Percentiles rank a stretch among this genome's conserved stretches.
Conservation (phyloP, 1,140 invertebrate species). For the Zeugodacus cucurbitae region DNA sequence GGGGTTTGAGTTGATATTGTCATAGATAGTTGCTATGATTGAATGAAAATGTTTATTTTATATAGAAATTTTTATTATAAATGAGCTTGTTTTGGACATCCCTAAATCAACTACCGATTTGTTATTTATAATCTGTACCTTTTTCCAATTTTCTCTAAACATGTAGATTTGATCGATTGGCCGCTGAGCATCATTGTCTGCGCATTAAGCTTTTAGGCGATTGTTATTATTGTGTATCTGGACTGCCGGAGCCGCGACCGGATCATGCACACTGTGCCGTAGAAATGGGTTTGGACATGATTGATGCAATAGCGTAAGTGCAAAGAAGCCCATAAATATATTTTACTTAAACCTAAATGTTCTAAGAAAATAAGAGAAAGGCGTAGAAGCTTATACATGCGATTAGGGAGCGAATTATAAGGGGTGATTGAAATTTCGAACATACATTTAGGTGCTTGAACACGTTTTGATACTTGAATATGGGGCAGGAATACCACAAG, state of each 20-base stretch:
- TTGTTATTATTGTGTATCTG: conserved; percentile 95
- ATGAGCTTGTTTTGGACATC: no score
- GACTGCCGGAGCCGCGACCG: conserved; percentile 85
- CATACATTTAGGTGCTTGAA: conserved; percentile 14
- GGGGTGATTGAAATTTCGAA: background rate
- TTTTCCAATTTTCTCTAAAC: background rate
- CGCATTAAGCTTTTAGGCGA: conserved; percentile 93
- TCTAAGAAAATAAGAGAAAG: background rate
- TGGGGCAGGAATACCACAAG: background rate
- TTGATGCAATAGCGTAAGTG: conserved; percentile 94
- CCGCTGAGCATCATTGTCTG: conserved; percentile 90
- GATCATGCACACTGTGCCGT: conserved; percentile 95
- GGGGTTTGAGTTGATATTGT: no score
- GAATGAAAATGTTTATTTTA: no score
- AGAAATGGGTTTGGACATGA: conserved; percentile 97
- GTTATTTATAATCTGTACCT: background rate
- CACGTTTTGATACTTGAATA: background rate
- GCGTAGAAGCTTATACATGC: background rate
- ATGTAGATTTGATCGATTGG: conserved; percentile 89
- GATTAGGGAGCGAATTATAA: background rate
- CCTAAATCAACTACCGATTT: no score
- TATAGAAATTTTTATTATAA: no score
- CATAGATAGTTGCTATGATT: no score
- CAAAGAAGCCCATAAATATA: background rate
- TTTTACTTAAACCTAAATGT: background rate